These are phyloP conservation scores for Eurystomus gularis DNA, from an alignment of 2,113 vertebrate genomes.

Conservation along the genomic window DNA sequence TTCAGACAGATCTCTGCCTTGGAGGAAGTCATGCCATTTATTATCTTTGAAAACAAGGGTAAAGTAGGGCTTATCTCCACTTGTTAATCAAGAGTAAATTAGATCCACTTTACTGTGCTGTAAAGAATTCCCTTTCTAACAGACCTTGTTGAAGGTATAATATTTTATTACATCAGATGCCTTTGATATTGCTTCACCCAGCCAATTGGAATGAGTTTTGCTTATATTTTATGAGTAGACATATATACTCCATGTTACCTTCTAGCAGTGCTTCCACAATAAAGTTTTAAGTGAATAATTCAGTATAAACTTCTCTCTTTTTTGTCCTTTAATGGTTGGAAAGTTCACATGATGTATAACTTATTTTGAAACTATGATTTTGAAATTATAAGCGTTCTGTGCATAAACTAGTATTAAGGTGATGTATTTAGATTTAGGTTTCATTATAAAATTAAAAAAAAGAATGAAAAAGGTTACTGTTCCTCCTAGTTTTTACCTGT, in stretches of 20 bases:
- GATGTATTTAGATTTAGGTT: background rate
- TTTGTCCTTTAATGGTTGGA: background rate
- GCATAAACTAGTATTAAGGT: accelerated
- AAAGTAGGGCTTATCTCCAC: background rate
- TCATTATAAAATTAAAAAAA: background rate
- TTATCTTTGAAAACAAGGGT: background rate
- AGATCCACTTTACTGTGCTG: background rate
- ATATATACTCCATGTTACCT: background rate
- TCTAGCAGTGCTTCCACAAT: background rate
- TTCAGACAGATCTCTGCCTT: background rate
- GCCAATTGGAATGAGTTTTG: background rate
- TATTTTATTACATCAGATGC: background rate
- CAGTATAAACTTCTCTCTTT: background rate
- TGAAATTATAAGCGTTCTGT: background rate
- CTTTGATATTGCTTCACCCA: background rate
- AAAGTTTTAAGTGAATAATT: background rate
- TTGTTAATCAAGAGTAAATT: background rate
- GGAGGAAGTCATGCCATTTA: background rate
- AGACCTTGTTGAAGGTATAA: background rate
- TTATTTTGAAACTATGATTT: background rate
- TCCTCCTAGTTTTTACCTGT: background rate
- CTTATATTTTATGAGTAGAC: background rate
- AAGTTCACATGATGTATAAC: background rate
- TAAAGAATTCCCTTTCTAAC: background rate
- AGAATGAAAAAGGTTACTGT: background rate